Conservation (phyloP, 2,113 vertebrate genomes). For the Heterochromis multidens region DNA sequence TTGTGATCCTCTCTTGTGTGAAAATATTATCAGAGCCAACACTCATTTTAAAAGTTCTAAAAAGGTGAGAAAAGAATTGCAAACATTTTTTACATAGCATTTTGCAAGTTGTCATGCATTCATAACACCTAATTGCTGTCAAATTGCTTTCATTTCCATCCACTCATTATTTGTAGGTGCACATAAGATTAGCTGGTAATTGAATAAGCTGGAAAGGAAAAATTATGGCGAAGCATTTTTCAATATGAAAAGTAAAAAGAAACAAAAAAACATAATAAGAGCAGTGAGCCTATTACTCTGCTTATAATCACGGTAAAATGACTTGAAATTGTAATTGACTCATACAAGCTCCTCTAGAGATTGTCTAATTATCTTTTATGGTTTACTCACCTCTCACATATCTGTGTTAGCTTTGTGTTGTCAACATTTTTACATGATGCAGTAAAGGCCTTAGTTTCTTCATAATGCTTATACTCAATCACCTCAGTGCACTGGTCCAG, state of each 20-base stretch:
- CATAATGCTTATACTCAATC: not conserved
- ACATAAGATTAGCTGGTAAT: not conserved
- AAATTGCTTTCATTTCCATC: not conserved
- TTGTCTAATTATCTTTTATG: constrained; percentile 17
- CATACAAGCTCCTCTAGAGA: constrained; percentile 5
- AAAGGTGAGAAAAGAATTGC: not conserved
- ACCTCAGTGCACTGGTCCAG: constrained; percentile 4
- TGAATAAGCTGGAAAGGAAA: not conserved
- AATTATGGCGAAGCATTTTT: not conserved
- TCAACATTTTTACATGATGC: not conserved
- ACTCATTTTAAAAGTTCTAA: not conserved
- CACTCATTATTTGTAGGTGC: not conserved
- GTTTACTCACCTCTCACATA: constrained; percentile 64
- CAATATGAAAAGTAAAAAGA: not conserved
- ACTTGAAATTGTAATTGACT: not conserved
- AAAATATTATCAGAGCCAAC: not conserved
- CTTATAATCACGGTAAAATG: not conserved
- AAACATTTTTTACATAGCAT: not conserved
- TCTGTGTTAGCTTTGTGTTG: constrained; percentile 1
- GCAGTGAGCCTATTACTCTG: not conserved
- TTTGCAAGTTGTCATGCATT: not conserved
- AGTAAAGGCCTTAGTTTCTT: not conserved
- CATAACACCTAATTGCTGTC: not conserved
- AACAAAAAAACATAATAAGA: not conserved
- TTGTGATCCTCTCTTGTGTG: not conserved